phyloP scores from a whole-genome alignment of 2,888 invertebrate genomes.

The Julus scandinavius region DNA sequence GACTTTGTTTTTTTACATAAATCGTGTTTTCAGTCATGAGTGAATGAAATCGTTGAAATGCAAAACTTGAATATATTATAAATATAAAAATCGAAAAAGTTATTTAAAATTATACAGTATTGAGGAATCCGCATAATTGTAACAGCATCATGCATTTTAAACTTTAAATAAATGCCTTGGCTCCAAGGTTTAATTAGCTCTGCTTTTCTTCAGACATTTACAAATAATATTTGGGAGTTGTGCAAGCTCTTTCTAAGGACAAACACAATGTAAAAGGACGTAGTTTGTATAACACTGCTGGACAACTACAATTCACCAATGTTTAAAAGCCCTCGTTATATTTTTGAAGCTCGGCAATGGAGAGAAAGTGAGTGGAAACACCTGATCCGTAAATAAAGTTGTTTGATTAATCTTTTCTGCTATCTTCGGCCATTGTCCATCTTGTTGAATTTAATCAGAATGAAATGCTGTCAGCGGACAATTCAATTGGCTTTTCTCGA shows the following conservation, averaged over 20 bases:
- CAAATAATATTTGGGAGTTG: not conserved
- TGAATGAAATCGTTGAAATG: conserved; percentile 18
- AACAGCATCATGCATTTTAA: not conserved
- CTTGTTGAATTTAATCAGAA: conserved; percentile 43
- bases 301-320: not conserved
- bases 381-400: conserved; percentile 33
- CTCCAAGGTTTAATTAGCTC: too few species aligned
- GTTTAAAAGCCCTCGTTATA: not conserved
- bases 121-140: not conserved
- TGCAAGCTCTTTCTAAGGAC: not conserved
- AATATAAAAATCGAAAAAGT: not conserved
- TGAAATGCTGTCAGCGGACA: conserved; percentile 40
- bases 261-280: not conserved
- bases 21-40: not conserved
- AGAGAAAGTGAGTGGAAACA: conserved; percentile 36
- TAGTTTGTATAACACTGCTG: not conserved
- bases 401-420: conserved; percentile 43
- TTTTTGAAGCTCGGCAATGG: not conserved
- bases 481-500: conserved; percentile 33
- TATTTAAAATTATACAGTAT: not conserved
- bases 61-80: not conserved
- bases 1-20: not conserved
- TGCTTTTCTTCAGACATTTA: not conserved
- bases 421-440: conserved; percentile 35
- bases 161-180: not conserved